Percentiles rank a stretch among this genome's conserved stretches.
These are phyloP conservation scores for Enoplosus armatus DNA, from an alignment of 2,797 vertebrate species.

Conservation along the genomic window DNA sequence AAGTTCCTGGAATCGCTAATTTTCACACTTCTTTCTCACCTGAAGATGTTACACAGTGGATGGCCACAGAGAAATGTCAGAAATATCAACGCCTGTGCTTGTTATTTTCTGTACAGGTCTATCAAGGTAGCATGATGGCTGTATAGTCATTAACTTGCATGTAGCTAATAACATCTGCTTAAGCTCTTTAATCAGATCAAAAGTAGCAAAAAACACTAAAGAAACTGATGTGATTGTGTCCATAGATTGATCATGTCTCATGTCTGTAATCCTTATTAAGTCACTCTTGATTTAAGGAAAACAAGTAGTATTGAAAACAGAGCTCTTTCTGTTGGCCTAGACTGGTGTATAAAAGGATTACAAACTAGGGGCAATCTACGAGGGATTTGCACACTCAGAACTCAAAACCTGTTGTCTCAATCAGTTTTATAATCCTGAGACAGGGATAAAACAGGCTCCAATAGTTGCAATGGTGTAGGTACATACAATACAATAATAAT, in stretches of 20 bases:
- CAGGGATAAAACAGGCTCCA: background rate
- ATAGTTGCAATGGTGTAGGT: background rate
- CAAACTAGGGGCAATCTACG: conserved; percentile 24
- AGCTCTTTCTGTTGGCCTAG: conserved; percentile 76
- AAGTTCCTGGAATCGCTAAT: conserved; percentile 64
- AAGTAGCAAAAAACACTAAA: conserved; percentile 35
- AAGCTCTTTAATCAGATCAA: conserved; percentile 30
- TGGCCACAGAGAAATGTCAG: conserved; percentile 54
- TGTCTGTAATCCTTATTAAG: conserved; percentile 66
- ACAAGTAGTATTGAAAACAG: conserved; percentile 68
- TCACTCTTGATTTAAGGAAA: conserved; percentile 67
- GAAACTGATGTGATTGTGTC: conserved; percentile 7
- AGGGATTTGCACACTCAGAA: conserved; percentile 38
- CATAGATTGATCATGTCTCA: conserved; percentile 41
- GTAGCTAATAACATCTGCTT: background rate
- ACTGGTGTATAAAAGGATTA: conserved; percentile 84
- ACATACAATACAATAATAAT: background rate
- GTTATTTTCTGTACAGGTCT: conserved; percentile 22
- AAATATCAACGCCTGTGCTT: conserved; percentile 42
- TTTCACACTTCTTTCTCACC: conserved; percentile 57
- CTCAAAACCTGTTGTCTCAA: conserved; percentile 37
- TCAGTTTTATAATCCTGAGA: conserved; percentile 18
- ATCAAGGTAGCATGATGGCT: background rate
- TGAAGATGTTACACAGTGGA: conserved; percentile 41
- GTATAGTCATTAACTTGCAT: background rate